Base-by-base conservation (phyloP, 2,888 invertebrate species). In the Macropis europaea region DNA sequence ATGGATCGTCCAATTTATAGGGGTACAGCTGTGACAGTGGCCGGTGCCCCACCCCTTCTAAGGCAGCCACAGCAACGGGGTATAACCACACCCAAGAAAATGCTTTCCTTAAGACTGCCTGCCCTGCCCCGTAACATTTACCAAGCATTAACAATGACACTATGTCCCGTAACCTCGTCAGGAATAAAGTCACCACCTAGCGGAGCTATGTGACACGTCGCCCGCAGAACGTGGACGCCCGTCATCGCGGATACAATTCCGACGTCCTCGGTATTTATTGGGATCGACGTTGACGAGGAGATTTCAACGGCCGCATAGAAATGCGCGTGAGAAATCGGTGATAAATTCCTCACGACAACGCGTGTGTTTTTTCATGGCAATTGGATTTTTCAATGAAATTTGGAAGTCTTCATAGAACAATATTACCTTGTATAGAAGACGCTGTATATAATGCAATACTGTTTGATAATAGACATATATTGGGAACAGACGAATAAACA, bases 41-140 rank as follows among this genome's bases (percentile, higher is more conserved):
- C 74, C 71, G 73, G 59, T 72, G 73, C 87, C 87, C 87, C 86
- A 83, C 87, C 84, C 77, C 76, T 61, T 71, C 57, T 67, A 64
- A 60, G 57, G 60, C 70, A 63, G 71, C 62, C 54, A 34, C 34
- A 34, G 19, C 24, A 53, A 76, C 73, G 56, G 79, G 78, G 81
- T 69, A 66, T 70, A 78, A 86, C 83, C 88, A 88, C 88, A 88
- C 88, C 88, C 88, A 88, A 79, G 85, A 84, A 86, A 87, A 85
- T 88, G 88, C 86, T 88, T 87, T 86, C 82, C 77, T 88, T 87
- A 81, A 76, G 68, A 64, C 76, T 74, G 48, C 45, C 43, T 79
- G 82, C 86, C 86, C 82, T 84, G 82, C 86, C 86, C 82, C 81
- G 84, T 86, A 85, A 87, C 84, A 85, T 87, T 86, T 81, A 74